A percentile compares a stretch with the other conserved stretches of the same genome.
These are phyloP conservation scores for Paedocypris sp. DNA, from an alignment of 2,113 vertebrate species.

Conservation along the genomic window DNA sequence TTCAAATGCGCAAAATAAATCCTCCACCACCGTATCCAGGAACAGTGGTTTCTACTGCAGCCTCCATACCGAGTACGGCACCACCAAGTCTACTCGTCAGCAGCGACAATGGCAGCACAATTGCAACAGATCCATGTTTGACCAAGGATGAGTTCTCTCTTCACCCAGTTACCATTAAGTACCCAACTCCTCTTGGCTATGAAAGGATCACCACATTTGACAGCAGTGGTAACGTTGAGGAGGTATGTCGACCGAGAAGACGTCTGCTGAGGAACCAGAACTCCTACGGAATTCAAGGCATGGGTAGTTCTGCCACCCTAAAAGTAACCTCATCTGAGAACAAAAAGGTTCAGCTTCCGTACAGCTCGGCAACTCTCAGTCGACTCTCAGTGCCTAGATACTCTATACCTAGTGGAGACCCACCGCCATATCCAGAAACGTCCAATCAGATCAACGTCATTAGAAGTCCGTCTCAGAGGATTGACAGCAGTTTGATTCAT, in stretches of 20 bases:
- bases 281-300: conserved; percentile 73
- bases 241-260: conserved; percentile 87
- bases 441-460: conserved; percentile 68
- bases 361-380: conserved; percentile 85
- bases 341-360: conserved; percentile 82
- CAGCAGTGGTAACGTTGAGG: conserved; percentile 96
- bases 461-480: conserved; percentile 65
- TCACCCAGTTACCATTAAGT: conserved; percentile 69
- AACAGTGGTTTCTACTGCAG: conserved; percentile 66
- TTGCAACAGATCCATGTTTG: conserved; percentile 69
- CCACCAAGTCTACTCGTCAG: conserved; percentile 59
- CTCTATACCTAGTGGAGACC: conserved; percentile 85
- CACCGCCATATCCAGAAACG: conserved; percentile 88
- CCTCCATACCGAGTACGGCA: conserved; percentile 38
- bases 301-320: conserved; percentile 81
- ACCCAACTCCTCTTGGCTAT: conserved; percentile 84
- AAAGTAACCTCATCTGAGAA: conserved; percentile 82
- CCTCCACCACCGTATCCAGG: conserved; percentile 84
- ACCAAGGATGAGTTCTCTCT: conserved; percentile 87
- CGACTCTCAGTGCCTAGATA: conserved; percentile 86
- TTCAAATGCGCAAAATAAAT: conserved; percentile 77
- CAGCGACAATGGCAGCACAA: conserved; percentile 57
- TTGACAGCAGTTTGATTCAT: conserved; percentile 79
- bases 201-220: conserved; percentile 96
- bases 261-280: conserved; percentile 81